Percentiles rank a stretch among this genome's conserved stretches.
phyloP scores from a whole-genome alignment of 2,113 vertebrate genomes.

The Gracilinanus agilis region DNA sequence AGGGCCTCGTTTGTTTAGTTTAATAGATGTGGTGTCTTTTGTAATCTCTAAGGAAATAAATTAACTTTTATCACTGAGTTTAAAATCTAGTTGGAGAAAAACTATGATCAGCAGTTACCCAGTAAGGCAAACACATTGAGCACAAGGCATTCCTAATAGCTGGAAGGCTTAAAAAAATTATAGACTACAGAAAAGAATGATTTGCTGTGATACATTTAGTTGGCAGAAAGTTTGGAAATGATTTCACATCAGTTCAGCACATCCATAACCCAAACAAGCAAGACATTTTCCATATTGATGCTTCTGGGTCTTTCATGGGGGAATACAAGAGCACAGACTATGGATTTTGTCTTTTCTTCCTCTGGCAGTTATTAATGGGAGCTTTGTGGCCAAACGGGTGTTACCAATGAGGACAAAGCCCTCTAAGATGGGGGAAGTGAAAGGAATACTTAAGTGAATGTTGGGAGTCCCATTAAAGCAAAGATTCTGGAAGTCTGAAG shows the following conservation, averaged over 20 bases:
- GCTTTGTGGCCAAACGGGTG: constrained; percentile 38
- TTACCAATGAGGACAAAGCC: constrained; percentile 53
- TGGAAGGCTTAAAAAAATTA: constrained; percentile 50
- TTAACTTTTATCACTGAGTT: constrained; percentile 63
- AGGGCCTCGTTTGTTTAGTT: constrained; percentile 50
- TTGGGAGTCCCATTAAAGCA: constrained; percentile 13
- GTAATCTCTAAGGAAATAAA: constrained; percentile 58
- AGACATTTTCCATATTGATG: constrained; percentile 62
- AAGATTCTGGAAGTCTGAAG: neutral
- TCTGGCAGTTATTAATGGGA: constrained; percentile 60
- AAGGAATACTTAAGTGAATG: constrained; percentile 53
- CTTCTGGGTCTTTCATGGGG: constrained; percentile 53
- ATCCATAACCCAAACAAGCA: constrained; percentile 52
- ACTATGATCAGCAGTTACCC: constrained; percentile 35
- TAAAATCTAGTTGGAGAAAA: constrained; percentile 61
- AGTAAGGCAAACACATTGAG: constrained; percentile 48
- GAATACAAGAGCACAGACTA: constrained; percentile 27
- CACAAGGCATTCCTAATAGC: neutral
- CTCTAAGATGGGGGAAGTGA: constrained; percentile 61
- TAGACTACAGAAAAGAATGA: constrained; percentile 59
- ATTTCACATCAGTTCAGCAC: constrained; percentile 39
- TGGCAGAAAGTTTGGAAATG: constrained; percentile 39
- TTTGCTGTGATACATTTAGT: constrained; percentile 45
- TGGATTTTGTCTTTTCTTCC: constrained; percentile 63
- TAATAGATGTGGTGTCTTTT: constrained; percentile 18